A percentile compares a stretch with the other conserved stretches of the same genome.
phyloP scores from a whole-genome alignment of 1,140 invertebrate species.

The Calliphora vicina region DNA sequence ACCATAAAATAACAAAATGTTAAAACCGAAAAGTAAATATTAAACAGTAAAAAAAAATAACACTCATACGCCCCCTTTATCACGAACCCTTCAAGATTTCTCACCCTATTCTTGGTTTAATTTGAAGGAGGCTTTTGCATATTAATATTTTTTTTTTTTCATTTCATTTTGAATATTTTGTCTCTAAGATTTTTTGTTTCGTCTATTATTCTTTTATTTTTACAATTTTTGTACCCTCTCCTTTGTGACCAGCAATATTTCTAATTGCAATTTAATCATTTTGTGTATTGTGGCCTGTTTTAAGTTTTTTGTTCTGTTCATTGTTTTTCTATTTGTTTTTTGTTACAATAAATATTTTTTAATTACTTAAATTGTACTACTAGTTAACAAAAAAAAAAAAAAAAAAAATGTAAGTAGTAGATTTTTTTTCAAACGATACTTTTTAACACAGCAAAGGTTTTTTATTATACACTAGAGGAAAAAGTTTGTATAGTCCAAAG shows the following conservation, averaged over 20 bases:
- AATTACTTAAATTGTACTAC: not conserved
- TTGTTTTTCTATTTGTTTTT: not conserved
- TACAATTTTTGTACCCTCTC: not conserved
- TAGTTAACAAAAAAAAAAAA: not conserved
- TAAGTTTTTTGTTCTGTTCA: not conserved
- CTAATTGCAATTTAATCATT: conserved; percentile 14
- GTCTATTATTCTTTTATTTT: not conserved
- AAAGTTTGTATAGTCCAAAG: not conserved
- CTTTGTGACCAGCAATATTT: conserved; percentile 9
- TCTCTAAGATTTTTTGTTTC: not conserved
- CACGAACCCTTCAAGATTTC: too few species aligned
- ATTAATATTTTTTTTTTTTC: not conserved
- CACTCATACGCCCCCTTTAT: not conserved
- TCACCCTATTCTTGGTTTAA: too few species aligned
- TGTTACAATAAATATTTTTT: conserved; percentile 15
- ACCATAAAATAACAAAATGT: too few species aligned
- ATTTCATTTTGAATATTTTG: not conserved
- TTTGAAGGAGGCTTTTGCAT: not conserved
- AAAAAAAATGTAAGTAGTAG: not conserved
- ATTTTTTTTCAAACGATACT: not conserved
- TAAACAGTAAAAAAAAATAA: too few species aligned
- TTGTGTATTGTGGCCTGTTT: not conserved
- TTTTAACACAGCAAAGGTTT: not conserved
- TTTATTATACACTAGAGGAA: not conserved
- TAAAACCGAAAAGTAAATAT: too few species aligned